phyloP scores from a whole-genome alignment of 2,888 invertebrate species.

The Drosophila hawaiiensis region DNA sequence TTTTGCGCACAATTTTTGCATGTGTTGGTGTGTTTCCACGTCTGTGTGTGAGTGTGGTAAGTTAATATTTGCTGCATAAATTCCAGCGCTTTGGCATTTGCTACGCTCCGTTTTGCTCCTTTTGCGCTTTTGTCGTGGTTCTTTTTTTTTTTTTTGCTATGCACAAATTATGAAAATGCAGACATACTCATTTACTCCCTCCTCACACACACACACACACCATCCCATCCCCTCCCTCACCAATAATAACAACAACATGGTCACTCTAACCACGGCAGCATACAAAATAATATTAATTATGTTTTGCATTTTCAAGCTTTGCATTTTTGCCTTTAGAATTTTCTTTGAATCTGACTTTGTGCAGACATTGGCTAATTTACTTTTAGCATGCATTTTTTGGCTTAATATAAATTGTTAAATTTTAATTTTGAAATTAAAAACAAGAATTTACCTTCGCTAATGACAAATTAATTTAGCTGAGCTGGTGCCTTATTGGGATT shows the following conservation, averaged over 20 bases:
- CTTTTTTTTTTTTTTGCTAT: constrained; percentile 53
- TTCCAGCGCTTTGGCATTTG: constrained; percentile 72
- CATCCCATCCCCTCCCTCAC: not conserved
- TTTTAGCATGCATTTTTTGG: constrained; percentile 45
- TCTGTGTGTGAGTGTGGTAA: constrained; percentile 53
- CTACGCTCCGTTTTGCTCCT: constrained; percentile 57
- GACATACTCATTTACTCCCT: constrained; percentile 11
- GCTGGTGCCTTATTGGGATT: not conserved
- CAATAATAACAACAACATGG: constrained; percentile 32
- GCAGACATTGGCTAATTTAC: constrained; percentile 66
- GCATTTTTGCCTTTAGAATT: constrained; percentile 45
- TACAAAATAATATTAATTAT: constrained; percentile 65
- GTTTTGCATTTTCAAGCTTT: constrained; percentile 55
- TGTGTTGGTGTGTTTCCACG: constrained; percentile 26
- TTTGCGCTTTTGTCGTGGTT: constrained; percentile 51
- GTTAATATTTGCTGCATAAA: constrained; percentile 80
- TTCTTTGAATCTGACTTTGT: constrained; percentile 36
- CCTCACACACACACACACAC: not conserved
- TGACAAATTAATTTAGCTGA: not conserved
- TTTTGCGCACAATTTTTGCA: constrained; percentile 48
- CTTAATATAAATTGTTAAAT: not conserved
- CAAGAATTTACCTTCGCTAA: not conserved
- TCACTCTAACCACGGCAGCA: constrained; percentile 17
- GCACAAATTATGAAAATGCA: constrained; percentile 72
- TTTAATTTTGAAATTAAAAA: constrained; percentile 16